phyloP scores from a whole-genome alignment of 2,797 vertebrate genomes.

The Halcyon chelicuti region DNA sequence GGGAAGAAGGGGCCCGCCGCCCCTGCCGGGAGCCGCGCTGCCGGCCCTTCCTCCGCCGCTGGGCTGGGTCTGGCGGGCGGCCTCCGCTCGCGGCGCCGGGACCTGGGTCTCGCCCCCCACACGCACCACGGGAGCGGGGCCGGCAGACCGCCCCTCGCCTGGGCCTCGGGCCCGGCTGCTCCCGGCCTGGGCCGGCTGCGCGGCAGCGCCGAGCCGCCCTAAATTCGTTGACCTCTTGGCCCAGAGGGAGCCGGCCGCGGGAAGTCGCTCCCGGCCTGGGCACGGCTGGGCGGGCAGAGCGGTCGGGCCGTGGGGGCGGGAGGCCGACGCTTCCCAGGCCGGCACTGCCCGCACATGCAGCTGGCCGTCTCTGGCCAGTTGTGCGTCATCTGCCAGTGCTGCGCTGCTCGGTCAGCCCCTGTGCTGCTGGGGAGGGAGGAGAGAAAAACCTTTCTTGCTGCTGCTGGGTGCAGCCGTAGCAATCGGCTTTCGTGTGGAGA shows the following conservation, averaged over 20 bases:
- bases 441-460: background rate
- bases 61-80: background rate
- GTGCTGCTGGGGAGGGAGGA: background rate
- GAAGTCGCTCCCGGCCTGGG: background rate
- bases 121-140: background rate
- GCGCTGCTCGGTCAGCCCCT: background rate
- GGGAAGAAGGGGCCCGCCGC: too few relatives aligned
- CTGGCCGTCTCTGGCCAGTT: background rate
- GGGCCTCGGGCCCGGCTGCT: background rate
- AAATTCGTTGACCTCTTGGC: fast-evolving
- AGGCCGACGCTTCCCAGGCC: too few relatives aligned
- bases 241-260: background rate
- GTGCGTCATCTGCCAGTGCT: background rate
- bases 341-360: background rate
- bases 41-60: background rate
- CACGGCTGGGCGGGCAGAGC: background rate
- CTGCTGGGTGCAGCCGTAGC: background rate
- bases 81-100: too few relatives aligned
- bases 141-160: too few relatives aligned
- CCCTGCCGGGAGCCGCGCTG: background rate
- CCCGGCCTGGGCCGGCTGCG: background rate
- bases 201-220: background rate
- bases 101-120: background rate
- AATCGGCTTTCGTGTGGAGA: background rate
- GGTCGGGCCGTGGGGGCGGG: background rate